Conservation (phyloP, 92 coral and sea anemone species). For the Epizoanthus stellaris region DNA sequence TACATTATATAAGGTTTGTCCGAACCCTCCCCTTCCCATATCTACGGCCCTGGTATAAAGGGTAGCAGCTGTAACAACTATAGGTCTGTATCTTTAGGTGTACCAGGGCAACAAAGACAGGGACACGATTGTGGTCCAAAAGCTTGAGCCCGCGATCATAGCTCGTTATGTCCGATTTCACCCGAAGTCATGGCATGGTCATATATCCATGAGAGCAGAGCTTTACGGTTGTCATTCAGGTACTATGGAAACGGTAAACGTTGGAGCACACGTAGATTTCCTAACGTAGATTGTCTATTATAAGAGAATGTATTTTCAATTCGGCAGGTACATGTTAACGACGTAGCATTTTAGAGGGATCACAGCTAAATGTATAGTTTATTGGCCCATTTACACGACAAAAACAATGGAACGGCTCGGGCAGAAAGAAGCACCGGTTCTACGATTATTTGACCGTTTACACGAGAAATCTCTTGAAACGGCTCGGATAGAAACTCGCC, state of each 20-base stretch:
- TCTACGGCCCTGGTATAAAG: too few relatives aligned
- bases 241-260: not conserved
- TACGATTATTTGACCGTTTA: too few relatives aligned
- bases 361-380: too few relatives aligned
- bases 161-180: constrained; percentile 34
- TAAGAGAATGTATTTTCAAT: not conserved
- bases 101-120: constrained; percentile 25
- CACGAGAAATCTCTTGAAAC: too few relatives aligned
- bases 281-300: not conserved
- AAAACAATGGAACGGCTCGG: not conserved
- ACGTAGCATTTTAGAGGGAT: too few relatives aligned
- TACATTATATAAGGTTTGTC: not conserved
- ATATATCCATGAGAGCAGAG: constrained; percentile 43
- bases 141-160: constrained; percentile 27
- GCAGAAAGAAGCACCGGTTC: not conserved
- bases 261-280: not conserved
- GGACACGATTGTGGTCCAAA: not conserved
- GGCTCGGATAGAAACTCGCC: too few relatives aligned
- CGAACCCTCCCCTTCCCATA: not conserved
- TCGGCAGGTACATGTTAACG: too few relatives aligned
- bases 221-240: constrained; percentile 43
- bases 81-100: not conserved
- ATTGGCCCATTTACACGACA: not conserved
- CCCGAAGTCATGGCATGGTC: constrained; percentile 18
- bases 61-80: too few relatives aligned